Base-by-base conservation (phyloP, 2,888 invertebrate genomes). In the Belgica antarctica region DNA sequence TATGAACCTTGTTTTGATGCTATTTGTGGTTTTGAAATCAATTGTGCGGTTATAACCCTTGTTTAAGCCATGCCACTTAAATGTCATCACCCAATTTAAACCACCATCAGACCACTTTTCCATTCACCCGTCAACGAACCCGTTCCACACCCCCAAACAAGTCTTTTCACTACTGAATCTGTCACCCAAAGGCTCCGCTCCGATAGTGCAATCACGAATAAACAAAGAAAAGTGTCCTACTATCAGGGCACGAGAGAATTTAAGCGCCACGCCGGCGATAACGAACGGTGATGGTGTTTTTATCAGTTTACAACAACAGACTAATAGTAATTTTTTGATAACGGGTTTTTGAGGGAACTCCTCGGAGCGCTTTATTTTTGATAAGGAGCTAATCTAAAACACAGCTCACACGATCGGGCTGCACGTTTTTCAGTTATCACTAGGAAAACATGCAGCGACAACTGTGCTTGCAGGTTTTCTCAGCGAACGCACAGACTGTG, bases 291-390 rank as follows among this genome's bases (percentile, higher is more conserved):
- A 22, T 47, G 17, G n/a, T 47, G 19, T 68, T 65, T 62, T 68
- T 68, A 68, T 68, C 68, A 68, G 57, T 57, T 68, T 34, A 31
- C 27, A 65, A 36, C 36, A 62, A 62, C 65, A 65, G 57, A 68
- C 68, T 68, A 66, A 47, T 27, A 28, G 28, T 47, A 47, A 47
- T 65, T 68, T 57, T 68, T 68, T 68, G 68, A 68, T 68, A 68
- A 68, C 68, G 68, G 34, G 34, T 52, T 52, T 52, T 17, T 34
- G 65, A 65, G 68, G 68, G 46, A 68, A 46, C 34, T 28, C 68
- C 68, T 57, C 52, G 52, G 17, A 7, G 22, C 2, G 22, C 3
- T n/a, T n/a, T n/a, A n/a, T n/a, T 17, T 52, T 17, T 52, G 52
- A 52, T 52, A 52, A 52, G 2, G 41, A 41, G 52, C 52, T 52